Evolutionary conservation across 2,888 invertebrate genomes (phyloP), one percentile per base, ranked within the genome.

Genomic region (Xestoiulus laeticollis): DNA sequence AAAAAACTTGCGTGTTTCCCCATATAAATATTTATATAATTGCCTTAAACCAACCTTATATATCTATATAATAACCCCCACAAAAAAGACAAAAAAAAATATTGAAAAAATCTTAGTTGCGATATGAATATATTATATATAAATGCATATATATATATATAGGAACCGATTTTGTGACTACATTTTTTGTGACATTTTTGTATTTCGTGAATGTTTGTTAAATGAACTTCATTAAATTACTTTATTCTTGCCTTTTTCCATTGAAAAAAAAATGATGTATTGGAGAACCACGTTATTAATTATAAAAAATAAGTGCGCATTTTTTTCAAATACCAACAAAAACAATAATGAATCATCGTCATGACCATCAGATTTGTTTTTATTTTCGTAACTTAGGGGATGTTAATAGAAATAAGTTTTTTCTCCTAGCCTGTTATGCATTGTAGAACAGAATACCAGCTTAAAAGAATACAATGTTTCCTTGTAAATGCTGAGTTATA

Each of bases 111-210:
- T 43, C 38, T 85, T 85, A 85, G 85, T 85, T 85, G 85, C 85
- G 85, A 85, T 85, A 44, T 85, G 85, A 85, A 85, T 85, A 85
- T 85, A 85, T 85, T 85, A 85, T 85, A 85, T 85, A 85, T 85
- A 85, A 38, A 85, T 85, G 43, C 22, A 43, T 85, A 85, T 85
- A 38, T 85, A 43, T 85, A 85, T 85, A 38, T 85, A 85, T n/a
- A 85, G 85, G 85, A 85, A 85, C 38, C 38, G 44, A 85, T 85
- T 85, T 85, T 85, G 85, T 85, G 85, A 85, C 85, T 44, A 38
- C 38, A 85, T 85, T 85, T 85, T 85, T 85, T 85, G 85, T 85
- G 85, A 44, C 38, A 38, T 38, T 85, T 85, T 85, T 38, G 44
- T 85, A 44, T 85, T 85, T 85, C 85, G 85, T 85, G 85, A 85